A percentile compares a stretch with the other conserved stretches of the same genome.
phyloP scores from a whole-genome alignment of 2,113 vertebrate genomes.

The Dipodomys merriami region DNA sequence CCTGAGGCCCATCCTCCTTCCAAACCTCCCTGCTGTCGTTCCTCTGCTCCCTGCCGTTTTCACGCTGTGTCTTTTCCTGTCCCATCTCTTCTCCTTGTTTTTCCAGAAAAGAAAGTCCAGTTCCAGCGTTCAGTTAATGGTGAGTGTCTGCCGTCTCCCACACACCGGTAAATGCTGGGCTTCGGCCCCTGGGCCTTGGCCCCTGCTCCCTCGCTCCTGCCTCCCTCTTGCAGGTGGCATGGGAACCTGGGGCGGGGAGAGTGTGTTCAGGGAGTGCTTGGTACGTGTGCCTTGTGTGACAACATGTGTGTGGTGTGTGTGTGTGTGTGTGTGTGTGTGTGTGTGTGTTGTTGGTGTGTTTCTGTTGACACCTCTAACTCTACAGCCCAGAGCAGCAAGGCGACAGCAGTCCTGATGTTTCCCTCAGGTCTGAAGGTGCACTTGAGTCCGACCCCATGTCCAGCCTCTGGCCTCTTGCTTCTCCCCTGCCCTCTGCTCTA shows the following conservation, averaged over 20 bases:
- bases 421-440: slow-evolving; percentile 63
- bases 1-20: slow-evolving; percentile 82
- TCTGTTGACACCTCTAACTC: slow-evolving; percentile 85
- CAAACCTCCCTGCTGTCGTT: slow-evolving; percentile 53
- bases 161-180: slow-evolving; percentile 88
- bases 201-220: slow-evolving; percentile 84
- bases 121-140: slow-evolving; percentile 96
- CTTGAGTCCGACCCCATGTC: slow-evolving; percentile 79
- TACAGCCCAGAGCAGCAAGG: slow-evolving; percentile 81
- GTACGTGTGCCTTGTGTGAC: slow-evolving; percentile 75
- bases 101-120: slow-evolving; percentile 97
- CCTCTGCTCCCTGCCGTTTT: slow-evolving; percentile 87
- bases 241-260: slow-evolving; percentile 84
- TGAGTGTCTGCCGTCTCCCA: slow-evolving; percentile 92
- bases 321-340: slow-evolving; percentile 25
- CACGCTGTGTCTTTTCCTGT: slow-evolving; percentile 91
- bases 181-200: slow-evolving; percentile 85
- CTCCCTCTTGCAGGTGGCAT: slow-evolving; percentile 84
- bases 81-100: slow-evolving; percentile 95
- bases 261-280: slow-evolving; percentile 84
- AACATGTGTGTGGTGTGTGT: background rate
- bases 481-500: slow-evolving; percentile 41
- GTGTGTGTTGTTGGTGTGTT: slow-evolving; percentile 84
- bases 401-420: slow-evolving; percentile 47
- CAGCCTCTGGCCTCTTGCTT: slow-evolving; percentile 84